phyloP scores from a whole-genome alignment of 2,888 invertebrate genomes.

The Muscina levida region DNA sequence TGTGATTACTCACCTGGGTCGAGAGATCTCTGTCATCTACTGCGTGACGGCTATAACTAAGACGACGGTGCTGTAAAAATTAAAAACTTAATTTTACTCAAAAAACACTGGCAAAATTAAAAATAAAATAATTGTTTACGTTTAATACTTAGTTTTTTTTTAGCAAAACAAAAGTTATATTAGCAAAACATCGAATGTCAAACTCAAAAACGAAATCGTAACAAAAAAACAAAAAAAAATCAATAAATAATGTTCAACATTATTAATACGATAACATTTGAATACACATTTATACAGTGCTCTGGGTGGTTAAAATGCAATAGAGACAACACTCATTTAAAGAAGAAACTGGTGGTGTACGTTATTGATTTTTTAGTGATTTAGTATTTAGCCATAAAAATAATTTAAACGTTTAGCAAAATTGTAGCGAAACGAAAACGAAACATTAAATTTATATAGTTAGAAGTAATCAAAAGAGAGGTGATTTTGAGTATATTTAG shows the following conservation, averaged over 20 bases:
- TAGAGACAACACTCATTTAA: neutral
- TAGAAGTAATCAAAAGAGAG: too few relatives aligned
- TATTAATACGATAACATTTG: neutral
- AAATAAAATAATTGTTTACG: slow-evolving; percentile 6
- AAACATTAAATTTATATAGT: too few relatives aligned
- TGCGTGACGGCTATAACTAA: slow-evolving; percentile 94
- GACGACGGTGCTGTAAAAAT: slow-evolving; percentile 88
- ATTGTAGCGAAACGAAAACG: too few relatives aligned
- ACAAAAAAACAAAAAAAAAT: slow-evolving; percentile 1
- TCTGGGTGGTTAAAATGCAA: neutral
- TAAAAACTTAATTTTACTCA: slow-evolving; percentile 60
- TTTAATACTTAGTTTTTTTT: slow-evolving; percentile 40
- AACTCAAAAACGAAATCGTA: neutral
- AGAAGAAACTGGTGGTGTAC: too few relatives aligned
- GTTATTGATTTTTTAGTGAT: too few relatives aligned
- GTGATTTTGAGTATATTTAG: too few relatives aligned
- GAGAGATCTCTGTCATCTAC: slow-evolving; percentile 93
- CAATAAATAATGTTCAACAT: neutral
- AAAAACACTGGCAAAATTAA: slow-evolving; percentile 47
- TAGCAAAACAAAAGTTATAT: neutral
- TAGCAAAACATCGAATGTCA: neutral
- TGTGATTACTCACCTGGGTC: slow-evolving; percentile 83
- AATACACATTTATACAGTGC: neutral
- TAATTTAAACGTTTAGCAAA: too few relatives aligned
- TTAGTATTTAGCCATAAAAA: too few relatives aligned